Conservation (phyloP, 1,140 invertebrate species). For the Aphelinus atriplicis region DNA sequence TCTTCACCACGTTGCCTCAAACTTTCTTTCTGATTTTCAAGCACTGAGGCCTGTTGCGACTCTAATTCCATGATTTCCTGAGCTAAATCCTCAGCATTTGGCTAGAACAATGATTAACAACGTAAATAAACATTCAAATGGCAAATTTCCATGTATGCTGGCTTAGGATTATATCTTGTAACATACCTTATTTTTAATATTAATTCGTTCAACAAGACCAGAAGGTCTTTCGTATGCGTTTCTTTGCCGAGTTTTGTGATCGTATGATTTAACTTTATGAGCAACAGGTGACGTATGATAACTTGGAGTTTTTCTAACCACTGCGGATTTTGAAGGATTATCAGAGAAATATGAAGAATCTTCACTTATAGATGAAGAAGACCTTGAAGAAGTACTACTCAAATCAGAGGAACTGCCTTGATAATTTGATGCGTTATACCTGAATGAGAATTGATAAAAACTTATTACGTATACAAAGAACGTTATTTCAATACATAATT, state of each 20-base stretch:
- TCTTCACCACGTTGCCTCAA: slow-evolving; percentile 61
- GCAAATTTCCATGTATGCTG: too few species aligned
- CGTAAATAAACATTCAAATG: too few species aligned
- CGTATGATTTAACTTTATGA: slow-evolving; percentile 56
- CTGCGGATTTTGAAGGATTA: slow-evolving; percentile 38
- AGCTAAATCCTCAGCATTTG: slow-evolving; percentile 57
- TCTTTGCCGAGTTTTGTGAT: slow-evolving; percentile 52
- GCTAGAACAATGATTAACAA: slow-evolving; percentile 40
- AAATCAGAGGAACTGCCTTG: slow-evolving; percentile 49
- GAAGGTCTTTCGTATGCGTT: slow-evolving; percentile 51
- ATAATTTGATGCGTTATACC: slow-evolving; percentile 60
- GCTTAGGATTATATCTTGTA: slow-evolving; percentile 1
- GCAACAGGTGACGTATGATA: slow-evolving; percentile 38
- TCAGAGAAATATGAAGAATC: slow-evolving; percentile 62
- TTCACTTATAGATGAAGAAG: slow-evolving; percentile 54
- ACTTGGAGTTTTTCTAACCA: slow-evolving; percentile 42
- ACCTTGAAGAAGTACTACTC: slow-evolving; percentile 46
- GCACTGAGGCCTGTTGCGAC: slow-evolving; percentile 40
- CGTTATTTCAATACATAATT: neutral
- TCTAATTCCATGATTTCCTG: slow-evolving; percentile 47
- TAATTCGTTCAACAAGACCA: slow-evolving; percentile 56
- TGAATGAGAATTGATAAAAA: slow-evolving; percentile 38
- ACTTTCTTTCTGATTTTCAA: slow-evolving; percentile 44
- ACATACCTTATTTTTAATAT: slow-evolving; percentile 52
- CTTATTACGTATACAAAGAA: neutral